phyloP scores from a whole-genome alignment of 2,113 vertebrate genomes.

The Peucedramus taeniatus region DNA sequence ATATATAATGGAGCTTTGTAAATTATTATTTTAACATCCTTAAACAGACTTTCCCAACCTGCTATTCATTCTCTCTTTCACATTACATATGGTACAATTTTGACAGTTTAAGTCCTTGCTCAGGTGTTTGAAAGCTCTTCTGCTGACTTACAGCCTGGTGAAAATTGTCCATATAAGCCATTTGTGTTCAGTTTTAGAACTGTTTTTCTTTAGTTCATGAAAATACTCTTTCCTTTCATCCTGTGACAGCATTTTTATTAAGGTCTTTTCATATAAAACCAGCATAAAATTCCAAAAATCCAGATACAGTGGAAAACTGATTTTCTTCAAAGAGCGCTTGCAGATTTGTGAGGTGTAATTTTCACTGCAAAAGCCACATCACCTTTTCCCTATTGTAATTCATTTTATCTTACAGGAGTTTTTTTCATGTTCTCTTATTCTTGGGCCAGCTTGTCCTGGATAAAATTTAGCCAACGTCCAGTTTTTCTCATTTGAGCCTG shows the following conservation, averaged over 20 bases:
- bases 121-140: background rate
- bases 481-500: background rate
- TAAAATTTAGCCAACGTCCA: background rate
- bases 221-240: background rate
- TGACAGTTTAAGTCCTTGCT: background rate
- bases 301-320: background rate
- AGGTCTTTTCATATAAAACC: background rate
- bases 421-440: background rate
- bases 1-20: background rate
- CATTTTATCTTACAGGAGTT: background rate
- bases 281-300: background rate
- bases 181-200: background rate
- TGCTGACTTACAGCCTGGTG: background rate
- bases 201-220: background rate
- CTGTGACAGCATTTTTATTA: background rate
- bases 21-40: background rate
- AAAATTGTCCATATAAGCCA: background rate
- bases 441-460: background rate
- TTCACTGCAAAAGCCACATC: background rate
- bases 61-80: background rate
- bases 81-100: background rate
- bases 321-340: background rate
- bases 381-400: background rate
- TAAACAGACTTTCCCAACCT: background rate
- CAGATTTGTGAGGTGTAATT: background rate